Conservation (phyloP, 2,113 vertebrate genomes). For the Thamnophis sirtalis region DNA sequence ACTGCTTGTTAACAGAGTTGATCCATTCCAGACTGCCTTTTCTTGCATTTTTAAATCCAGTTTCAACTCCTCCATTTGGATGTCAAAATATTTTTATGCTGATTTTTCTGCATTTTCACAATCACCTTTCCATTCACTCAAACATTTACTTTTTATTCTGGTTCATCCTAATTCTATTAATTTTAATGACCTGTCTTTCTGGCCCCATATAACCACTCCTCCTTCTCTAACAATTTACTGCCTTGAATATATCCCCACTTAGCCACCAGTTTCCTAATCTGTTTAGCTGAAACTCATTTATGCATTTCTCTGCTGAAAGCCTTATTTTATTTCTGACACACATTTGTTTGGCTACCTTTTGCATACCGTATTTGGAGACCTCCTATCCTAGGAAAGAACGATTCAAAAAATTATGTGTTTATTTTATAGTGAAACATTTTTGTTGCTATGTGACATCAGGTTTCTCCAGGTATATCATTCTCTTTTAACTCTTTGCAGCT, state of each 20-base stretch:
- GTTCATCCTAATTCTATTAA: background rate
- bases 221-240: background rate
- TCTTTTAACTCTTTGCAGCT: background rate
- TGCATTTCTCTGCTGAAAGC: background rate
- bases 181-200: background rate
- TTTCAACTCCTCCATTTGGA: background rate
- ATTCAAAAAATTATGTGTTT: background rate
- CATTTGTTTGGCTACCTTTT: background rate
- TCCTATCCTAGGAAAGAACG: background rate
- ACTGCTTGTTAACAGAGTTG: background rate
- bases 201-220: background rate
- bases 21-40: background rate
- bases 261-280: too few species aligned
- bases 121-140: background rate
- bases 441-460: constrained; percentile 49
- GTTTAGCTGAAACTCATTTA: background rate
- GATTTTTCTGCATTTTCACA: background rate
- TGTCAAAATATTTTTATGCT: background rate
- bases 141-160: background rate
- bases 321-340: background rate
- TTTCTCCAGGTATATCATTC: background rate
- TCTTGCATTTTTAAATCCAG: background rate
- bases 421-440: background rate
- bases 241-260: background rate
- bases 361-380: background rate